phyloP scores from a whole-genome alignment of 1,140 invertebrate species.

The Drosophila ambigua region DNA sequence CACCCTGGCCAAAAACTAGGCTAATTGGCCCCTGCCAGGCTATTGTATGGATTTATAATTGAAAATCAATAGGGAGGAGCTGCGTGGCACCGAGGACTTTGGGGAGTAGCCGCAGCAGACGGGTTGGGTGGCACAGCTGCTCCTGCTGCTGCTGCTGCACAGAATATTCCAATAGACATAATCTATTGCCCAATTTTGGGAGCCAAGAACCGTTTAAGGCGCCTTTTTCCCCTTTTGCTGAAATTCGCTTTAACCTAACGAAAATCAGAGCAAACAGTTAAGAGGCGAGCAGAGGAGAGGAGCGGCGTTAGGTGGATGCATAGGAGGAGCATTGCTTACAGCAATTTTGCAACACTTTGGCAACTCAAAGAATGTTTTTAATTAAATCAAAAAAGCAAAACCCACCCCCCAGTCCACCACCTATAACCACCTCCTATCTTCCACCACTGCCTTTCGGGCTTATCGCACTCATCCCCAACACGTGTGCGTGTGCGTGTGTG shows the following conservation, averaged over 20 bases:
- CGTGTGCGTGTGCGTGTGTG: background rate
- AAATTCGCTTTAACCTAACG: background rate
- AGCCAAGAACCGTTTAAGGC: conserved; percentile 6
- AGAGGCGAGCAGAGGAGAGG: background rate
- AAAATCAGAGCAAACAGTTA: conserved; percentile 11
- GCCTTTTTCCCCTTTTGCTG: conserved; percentile 5
- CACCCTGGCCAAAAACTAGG: conserved; percentile 53
- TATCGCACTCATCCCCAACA: too few relatives aligned
- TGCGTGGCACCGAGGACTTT: conserved; percentile 27
- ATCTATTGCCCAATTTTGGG: conserved; percentile 53
- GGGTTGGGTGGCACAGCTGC: background rate
- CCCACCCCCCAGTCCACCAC: background rate
- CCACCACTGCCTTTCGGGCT: background rate
- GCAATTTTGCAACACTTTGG: conserved; percentile 67
- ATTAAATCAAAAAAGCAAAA: conserved; percentile 74
- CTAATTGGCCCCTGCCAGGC: conserved; percentile 65
- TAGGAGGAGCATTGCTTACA: conserved; percentile 47
- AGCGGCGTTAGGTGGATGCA: background rate
- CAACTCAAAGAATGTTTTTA: conserved; percentile 76
- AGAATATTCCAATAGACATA: conserved; percentile 33
- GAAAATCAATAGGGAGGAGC: conserved; percentile 70
- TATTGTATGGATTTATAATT: conserved; percentile 79
- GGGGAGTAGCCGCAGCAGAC: background rate
- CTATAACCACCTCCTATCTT: background rate
- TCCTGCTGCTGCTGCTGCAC: conserved; percentile 10